Evolutionary conservation across 2,797 vertebrate species (phyloP), one percentile per base, ranked within the genome.

Genomic region (Coendou prehensilis): DNA sequence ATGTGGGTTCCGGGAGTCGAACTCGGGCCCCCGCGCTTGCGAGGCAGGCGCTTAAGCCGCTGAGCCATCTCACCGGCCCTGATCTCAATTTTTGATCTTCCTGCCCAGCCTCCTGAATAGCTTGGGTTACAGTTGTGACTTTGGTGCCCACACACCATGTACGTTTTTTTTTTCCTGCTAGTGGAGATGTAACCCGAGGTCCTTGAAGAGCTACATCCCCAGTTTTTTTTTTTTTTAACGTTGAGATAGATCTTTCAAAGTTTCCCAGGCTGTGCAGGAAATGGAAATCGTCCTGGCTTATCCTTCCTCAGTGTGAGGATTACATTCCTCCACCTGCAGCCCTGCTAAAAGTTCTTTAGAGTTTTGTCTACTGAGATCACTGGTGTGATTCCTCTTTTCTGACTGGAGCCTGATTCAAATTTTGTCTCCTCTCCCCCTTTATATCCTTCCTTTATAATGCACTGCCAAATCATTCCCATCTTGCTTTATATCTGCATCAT

Each of bases 371-470:
- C 89, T 95, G 23, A 67, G 64, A 82, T 92, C 80, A 37, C 73
- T 89, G 73, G 22, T 76, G 37, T 69, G 63, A 56, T 45, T 80
- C 79, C 69, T 67, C 45, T 94, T 94, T 89, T 30, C 59, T 81
- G 17, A 52, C 79, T 61, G 52, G 50, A 37, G 41, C 52, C 57
- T 47, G 47, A 50, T 63, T 94, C 56, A n/a, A 2, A 37, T 85
- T 88, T 80, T 93, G 79, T 52, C 30, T 6, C 18, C 23, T n/a
- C 5, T 71, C 7, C 8, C 50, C 20, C 50, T 92, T 8, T 88
- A 13, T 73, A 64, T 63, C 14, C 14, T 30, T 63, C 18, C 20
- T 64, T 92, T 73, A 28, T 63, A 88, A 84, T 50, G 84, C 30
- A 37, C 73, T 26, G 37, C 56, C 71, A 37, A 59, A 92, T 63